phyloP scores from a whole-genome alignment of 2,888 invertebrate genomes.

The Nesidiocoris tenuis region DNA sequence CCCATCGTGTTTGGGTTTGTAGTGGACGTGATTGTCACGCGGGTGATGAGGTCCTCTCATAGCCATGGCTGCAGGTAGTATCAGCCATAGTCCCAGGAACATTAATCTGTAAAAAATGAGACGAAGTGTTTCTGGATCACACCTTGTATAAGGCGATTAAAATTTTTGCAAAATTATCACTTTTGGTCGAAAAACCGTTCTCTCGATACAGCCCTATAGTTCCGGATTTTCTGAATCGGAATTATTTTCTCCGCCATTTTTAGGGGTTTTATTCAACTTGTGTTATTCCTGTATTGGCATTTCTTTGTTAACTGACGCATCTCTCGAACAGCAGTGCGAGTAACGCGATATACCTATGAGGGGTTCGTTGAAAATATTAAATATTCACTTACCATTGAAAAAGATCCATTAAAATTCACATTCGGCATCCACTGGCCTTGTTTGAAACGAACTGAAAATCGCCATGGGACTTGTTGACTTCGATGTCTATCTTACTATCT shows the following conservation, averaged over 20 bases:
- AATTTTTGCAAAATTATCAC: too few species aligned
- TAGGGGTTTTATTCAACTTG: too few species aligned
- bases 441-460: constrained; percentile 15
- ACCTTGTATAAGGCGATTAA: too few species aligned
- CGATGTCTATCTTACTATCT: constrained; percentile 8
- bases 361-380: too few species aligned
- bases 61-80: constrained; percentile 36
- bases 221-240: background rate
- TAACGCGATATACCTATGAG: too few species aligned
- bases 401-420: too few species aligned
- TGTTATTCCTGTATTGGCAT: too few species aligned
- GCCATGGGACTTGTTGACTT: constrained; percentile 30
- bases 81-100: constrained; percentile 14
- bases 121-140: too few species aligned
- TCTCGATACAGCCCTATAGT: background rate
- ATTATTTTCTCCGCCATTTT: too few species aligned
- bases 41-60: constrained; percentile 66
- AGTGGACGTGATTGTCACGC: constrained; percentile 57
- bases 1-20: constrained; percentile 59
- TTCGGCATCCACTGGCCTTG: constrained; percentile 34
- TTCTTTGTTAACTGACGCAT: too few species aligned
- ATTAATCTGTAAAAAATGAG: background rate
- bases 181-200: background rate
- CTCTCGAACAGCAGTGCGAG: too few species aligned
- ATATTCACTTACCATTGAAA: too few species aligned